Evolutionary conservation across 2,888 invertebrate species (phyloP).

Genomic region (Tipula lateralis): DNA sequence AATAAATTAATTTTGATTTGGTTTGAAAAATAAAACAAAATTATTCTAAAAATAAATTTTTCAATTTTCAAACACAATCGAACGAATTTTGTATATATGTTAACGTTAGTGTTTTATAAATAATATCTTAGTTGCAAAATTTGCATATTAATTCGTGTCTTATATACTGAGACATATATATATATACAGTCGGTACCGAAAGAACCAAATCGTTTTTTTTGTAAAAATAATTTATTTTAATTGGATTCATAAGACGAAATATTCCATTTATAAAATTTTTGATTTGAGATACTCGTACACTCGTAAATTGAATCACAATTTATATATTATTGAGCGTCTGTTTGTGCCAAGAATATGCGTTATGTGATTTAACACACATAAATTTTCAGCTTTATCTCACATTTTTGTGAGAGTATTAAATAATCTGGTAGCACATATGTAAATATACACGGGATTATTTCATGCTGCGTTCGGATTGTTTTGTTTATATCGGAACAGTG

Average conservation of each 20-base stretch:
- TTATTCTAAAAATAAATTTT: not conserved
- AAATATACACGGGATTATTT: not conserved
- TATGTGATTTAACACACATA: not conserved
- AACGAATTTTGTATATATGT: not conserved
- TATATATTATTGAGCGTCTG: not conserved
- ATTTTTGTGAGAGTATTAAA: not conserved
- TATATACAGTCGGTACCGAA: not conserved
- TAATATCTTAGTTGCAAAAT: not conserved
- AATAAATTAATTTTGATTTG: not conserved
- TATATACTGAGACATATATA: not conserved
- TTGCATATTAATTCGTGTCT: not conserved
- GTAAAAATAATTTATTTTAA: constrained; percentile 24
- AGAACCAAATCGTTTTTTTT: not conserved
- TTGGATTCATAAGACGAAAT: not conserved
- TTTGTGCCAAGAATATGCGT: not conserved
- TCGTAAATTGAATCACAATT: not conserved
- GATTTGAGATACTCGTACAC: not conserved
- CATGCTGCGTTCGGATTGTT: not conserved
- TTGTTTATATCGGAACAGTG: too few species aligned
- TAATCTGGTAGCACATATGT: not conserved
- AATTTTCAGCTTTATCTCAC: not conserved
- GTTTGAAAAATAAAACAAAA: not conserved
- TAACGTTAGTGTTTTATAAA: not conserved
- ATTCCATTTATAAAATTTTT: not conserved
- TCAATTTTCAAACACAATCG: not conserved